These are phyloP conservation scores for Sardina pilchardus DNA, from an alignment of 2,113 vertebrate genomes.

Conservation along the genomic window DNA sequence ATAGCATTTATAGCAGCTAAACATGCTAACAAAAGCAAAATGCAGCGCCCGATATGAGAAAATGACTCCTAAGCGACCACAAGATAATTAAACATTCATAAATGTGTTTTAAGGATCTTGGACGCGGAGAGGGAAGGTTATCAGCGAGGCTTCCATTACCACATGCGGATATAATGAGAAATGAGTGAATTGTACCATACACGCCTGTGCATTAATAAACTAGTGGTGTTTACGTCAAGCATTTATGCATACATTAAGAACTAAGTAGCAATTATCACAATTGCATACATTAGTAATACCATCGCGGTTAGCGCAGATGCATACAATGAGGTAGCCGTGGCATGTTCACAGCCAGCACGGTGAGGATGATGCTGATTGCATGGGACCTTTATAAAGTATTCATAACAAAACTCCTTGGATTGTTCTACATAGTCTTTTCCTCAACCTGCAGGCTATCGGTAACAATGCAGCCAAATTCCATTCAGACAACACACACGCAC, in stretches of 20 bases:
- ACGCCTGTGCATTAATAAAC: not conserved
- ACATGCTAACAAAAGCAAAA: conserved; percentile 15
- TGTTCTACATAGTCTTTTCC: not conserved
- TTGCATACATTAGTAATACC: not conserved
- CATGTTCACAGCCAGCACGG: not conserved
- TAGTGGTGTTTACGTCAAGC: not conserved
- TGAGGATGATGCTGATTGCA: not conserved
- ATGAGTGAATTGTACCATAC: not conserved
- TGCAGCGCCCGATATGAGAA: not conserved
- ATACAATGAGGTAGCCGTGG: not conserved
- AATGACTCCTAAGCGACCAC: not conserved
- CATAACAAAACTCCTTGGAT: not conserved
- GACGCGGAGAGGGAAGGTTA: not conserved
- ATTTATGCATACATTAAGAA: not conserved
- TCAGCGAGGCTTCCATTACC: not conserved
- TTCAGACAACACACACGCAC: not conserved
- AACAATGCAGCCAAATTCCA: not conserved
- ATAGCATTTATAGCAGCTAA: conserved; percentile 27
- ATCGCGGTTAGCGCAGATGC: not conserved
- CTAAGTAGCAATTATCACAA: not conserved
- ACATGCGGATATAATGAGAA: not conserved
- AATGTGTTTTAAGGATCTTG: conserved; percentile 6
- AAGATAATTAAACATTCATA: not conserved
- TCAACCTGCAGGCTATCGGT: not conserved
- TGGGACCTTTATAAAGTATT: not conserved